Evolutionary conservation across 2,797 vertebrate genomes (phyloP).

Genomic region (Podarcis lilfordi): DNA sequence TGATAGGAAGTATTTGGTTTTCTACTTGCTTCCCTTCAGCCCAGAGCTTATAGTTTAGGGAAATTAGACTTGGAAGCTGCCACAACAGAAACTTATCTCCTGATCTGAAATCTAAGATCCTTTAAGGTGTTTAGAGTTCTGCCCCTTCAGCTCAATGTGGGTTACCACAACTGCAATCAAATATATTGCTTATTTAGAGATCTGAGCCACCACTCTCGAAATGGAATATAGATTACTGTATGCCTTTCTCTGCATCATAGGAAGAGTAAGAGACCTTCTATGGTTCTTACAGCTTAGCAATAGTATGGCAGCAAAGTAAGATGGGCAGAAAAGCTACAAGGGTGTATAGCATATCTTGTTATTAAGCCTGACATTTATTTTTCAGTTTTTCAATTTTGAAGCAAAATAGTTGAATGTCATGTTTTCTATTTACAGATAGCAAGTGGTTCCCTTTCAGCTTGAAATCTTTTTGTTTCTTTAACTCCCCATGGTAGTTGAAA

Average conservation of each 20-base stretch:
- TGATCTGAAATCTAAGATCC: not conserved
- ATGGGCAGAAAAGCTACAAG: not conserved
- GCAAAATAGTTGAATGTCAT: not conserved
- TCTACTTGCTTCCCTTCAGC: not conserved
- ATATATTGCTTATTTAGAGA: not conserved
- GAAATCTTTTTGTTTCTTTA: not conserved
- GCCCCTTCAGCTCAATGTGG: not conserved
- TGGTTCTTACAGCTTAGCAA: not conserved
- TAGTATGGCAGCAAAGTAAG: not conserved
- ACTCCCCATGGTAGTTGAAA: not conserved
- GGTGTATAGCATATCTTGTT: not conserved
- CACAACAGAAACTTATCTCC: not conserved
- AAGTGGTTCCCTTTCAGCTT: not conserved
- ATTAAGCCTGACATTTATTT: not conserved
- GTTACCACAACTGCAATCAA: not conserved
- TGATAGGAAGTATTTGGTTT: not conserved
- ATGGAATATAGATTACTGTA: not conserved
- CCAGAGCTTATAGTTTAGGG: not conserved
- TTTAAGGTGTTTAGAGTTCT: not conserved
- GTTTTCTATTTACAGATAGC: constrained; percentile 5
- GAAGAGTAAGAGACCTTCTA: not conserved
- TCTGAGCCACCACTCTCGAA: not conserved
- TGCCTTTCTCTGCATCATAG: not conserved
- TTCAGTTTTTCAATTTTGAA: not conserved
- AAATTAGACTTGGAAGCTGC: not conserved